Percentiles rank a stretch among this genome's conserved stretches.
Evolutionary conservation across 2,113 vertebrate species (phyloP).

Genomic region (Rhagologus leucostigma): DNA sequence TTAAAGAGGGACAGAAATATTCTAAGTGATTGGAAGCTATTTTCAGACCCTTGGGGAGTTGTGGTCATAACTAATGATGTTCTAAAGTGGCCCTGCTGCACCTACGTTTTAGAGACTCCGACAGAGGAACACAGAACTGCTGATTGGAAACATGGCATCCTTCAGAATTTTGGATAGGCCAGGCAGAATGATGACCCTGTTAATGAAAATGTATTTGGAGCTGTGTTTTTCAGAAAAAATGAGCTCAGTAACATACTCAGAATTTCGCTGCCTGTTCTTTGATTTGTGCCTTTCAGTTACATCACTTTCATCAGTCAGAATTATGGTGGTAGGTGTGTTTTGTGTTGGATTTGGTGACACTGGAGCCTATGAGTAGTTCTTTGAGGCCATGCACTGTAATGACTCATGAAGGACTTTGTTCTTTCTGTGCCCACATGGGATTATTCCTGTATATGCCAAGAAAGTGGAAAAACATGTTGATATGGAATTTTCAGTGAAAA

Average conservation of each 20-base stretch:
- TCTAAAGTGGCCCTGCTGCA: not conserved
- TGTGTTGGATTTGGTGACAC: not conserved
- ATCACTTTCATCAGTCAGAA: not conserved
- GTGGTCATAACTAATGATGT: not conserved
- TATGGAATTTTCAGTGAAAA: not conserved
- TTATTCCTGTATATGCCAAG: not conserved
- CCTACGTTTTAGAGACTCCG: not conserved
- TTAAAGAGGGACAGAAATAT: not conserved
- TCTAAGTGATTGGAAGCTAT: not conserved
- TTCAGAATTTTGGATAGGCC: not conserved
- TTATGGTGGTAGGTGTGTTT: rapidly evolving
- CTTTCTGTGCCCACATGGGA: not conserved
- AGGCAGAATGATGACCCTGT: not conserved
- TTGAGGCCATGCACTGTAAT: not conserved
- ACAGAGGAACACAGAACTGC: not conserved
- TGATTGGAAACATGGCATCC: not conserved
- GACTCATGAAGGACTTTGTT: not conserved
- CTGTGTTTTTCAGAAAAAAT: not conserved
- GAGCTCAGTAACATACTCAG: not conserved
- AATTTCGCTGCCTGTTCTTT: not conserved
- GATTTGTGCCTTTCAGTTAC: not conserved
- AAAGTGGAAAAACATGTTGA: not conserved
- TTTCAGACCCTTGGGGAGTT: not conserved
- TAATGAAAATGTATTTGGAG: not conserved
- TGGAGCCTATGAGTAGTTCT: rapidly evolving